Percentiles rank a stretch among this genome's conserved stretches.
These are phyloP conservation scores for Paelopatides confundens DNA, from an alignment of 53 echinoderm and acorn worm species.

Conservation along the genomic window DNA sequence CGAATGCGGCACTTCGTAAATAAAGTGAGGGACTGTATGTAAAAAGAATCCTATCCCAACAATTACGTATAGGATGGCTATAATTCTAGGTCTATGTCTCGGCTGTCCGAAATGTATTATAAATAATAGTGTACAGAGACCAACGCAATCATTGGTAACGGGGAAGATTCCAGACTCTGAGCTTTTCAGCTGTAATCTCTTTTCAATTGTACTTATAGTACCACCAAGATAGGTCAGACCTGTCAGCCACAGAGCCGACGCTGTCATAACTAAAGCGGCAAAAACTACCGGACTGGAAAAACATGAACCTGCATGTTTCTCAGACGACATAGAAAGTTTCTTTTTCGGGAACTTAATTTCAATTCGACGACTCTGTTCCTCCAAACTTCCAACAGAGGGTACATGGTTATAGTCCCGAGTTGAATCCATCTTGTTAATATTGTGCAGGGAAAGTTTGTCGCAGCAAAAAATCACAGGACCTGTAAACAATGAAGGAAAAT, in stretches of 20 bases:
- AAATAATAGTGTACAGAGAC: slow-evolving; percentile 80
- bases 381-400: neutral
- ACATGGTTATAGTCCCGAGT: neutral
- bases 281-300: slow-evolving; percentile 28
- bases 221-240: slow-evolving; percentile 74
- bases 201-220: slow-evolving; percentile 84
- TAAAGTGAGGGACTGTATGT: slow-evolving; percentile 38
- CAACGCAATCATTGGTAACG: slow-evolving; percentile 78
- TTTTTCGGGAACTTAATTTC: neutral
- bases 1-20: slow-evolving; percentile 38
- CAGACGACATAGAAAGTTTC: neutral
- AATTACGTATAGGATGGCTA: slow-evolving; percentile 55
- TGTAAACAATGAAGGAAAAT: no score
- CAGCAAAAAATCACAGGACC: no score
- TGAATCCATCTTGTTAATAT: slow-evolving; percentile 2
- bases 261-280: slow-evolving; percentile 7
- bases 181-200: slow-evolving; percentile 85
- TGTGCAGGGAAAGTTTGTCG: no score
- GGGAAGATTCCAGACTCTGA: slow-evolving; percentile 82
- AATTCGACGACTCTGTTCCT: neutral
- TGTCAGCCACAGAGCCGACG: slow-evolving; percentile 28
- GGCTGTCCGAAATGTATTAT: slow-evolving; percentile 89
- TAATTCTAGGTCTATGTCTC: slow-evolving; percentile 84
- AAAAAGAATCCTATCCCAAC: slow-evolving; percentile 16
- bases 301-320: neutral